These are phyloP conservation scores for Chaetodon auriga DNA, from an alignment of 2,113 vertebrate species.

Conservation along the genomic window DNA sequence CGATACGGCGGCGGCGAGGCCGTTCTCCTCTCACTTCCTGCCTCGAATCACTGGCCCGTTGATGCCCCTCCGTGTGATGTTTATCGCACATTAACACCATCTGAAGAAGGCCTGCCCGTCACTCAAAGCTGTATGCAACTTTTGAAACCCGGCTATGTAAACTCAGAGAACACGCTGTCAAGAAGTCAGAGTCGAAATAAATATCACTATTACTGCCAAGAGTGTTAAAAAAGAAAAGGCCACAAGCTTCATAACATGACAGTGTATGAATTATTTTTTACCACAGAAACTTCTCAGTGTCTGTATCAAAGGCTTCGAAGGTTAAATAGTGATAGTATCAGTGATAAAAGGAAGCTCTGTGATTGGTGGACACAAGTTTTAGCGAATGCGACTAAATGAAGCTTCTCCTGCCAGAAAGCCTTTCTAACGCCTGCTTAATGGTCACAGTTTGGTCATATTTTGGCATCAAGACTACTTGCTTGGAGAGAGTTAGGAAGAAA, in stretches of 20 bases:
- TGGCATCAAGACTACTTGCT: too few species aligned
- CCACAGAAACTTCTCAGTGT: not conserved
- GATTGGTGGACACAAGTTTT: too few species aligned
- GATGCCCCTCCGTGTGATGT: slow-evolving; percentile 27
- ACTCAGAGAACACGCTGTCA: slow-evolving; percentile 16
- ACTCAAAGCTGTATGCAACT: slow-evolving; percentile 20
- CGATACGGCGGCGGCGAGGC: slow-evolving; percentile 30
- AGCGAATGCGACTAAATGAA: too few species aligned
- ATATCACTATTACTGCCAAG: not conserved
- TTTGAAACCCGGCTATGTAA: slow-evolving; percentile 46
- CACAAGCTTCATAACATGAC: not conserved
- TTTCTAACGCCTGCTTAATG: too few species aligned
- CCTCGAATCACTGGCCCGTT: slow-evolving; percentile 32
- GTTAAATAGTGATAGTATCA: not conserved
- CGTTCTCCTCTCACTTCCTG: slow-evolving; percentile 45
- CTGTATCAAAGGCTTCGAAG: not conserved
- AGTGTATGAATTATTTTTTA: not conserved
- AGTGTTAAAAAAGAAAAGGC: slow-evolving; percentile 13
- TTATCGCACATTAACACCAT: slow-evolving; percentile 42
- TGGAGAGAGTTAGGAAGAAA: too few species aligned
- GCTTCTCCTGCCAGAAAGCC: too few species aligned
- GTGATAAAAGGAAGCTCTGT: too few species aligned
- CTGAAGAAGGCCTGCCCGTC: slow-evolving; percentile 4
- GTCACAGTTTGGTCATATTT: too few species aligned
- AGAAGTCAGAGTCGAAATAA: slow-evolving; percentile 21